Evolutionary conservation across 2,888 invertebrate genomes (phyloP).

Genomic region (Tribolium freemani): DNA sequence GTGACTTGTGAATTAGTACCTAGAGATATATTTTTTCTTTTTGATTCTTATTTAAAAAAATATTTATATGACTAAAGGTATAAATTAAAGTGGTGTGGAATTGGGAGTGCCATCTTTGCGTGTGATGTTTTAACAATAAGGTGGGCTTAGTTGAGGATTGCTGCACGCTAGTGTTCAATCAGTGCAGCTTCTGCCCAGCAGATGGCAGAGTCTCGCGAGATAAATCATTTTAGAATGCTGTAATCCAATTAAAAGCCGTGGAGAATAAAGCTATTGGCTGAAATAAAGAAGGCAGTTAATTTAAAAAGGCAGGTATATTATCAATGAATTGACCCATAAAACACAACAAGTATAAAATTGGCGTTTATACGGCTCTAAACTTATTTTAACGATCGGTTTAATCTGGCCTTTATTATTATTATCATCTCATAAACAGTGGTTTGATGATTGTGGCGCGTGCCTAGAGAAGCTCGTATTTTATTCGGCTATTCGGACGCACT

Average conservation of each 20-base stretch:
- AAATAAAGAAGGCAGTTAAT: slow-evolving; percentile 49
- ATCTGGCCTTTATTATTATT: slow-evolving; percentile 67
- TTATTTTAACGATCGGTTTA: slow-evolving; percentile 68
- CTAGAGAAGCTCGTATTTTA: slow-evolving; percentile 66
- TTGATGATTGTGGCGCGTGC: slow-evolving; percentile 65
- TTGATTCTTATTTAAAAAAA: not conserved
- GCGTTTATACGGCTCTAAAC: slow-evolving; percentile 67
- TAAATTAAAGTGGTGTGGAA: slow-evolving; percentile 1
- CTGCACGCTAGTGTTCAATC: slow-evolving; percentile 51
- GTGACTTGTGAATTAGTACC: not conserved
- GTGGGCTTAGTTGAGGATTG: slow-evolving; percentile 55
- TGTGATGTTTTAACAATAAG: slow-evolving; percentile 15
- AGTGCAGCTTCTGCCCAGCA: slow-evolving; percentile 59
- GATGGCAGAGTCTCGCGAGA: slow-evolving; percentile 57
- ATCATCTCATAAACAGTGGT: slow-evolving; percentile 65
- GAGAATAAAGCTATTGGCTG: slow-evolving; percentile 36
- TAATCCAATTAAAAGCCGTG: slow-evolving; percentile 41
- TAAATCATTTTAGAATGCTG: slow-evolving; percentile 41
- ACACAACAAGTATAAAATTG: slow-evolving; percentile 66
- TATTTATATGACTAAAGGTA: not conserved
- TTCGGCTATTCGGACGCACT: slow-evolving; percentile 66
- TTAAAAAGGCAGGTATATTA: slow-evolving; percentile 60
- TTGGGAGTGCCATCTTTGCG: slow-evolving; percentile 44
- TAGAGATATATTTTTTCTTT: not conserved
- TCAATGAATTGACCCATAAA: slow-evolving; percentile 65